Conservation (phyloP, 2,113 vertebrate genomes). For the Reinhardtius hippoglossoides region DNA sequence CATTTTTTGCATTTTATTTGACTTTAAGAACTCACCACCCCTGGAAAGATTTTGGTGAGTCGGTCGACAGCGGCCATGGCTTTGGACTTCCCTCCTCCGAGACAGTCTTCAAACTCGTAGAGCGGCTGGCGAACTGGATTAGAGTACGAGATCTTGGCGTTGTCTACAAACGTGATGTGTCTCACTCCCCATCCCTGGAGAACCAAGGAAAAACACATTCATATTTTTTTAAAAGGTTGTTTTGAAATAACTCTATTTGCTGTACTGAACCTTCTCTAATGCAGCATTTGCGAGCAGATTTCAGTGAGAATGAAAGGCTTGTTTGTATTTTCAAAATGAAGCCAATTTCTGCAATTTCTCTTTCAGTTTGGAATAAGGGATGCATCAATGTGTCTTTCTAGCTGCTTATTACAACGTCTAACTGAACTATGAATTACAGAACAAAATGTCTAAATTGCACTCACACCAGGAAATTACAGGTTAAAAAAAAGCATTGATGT, state of each 20-base stretch:
- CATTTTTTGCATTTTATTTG: not conserved
- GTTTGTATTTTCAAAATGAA: too few species aligned
- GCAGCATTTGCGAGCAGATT: not conserved
- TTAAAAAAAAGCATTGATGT: too few species aligned
- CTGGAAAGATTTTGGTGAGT: slow-evolving; percentile 95
- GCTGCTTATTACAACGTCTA: too few species aligned
- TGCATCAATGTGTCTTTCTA: too few species aligned
- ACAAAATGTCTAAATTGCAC: too few species aligned
- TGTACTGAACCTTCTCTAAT: not conserved
- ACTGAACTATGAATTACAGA: too few species aligned
- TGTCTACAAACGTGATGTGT: slow-evolving; percentile 97
- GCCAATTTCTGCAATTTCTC: too few species aligned
- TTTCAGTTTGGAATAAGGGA: too few species aligned
- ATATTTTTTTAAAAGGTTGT: not conserved
- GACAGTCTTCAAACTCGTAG: slow-evolving; percentile 97
- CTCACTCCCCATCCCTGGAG: slow-evolving; percentile 96
- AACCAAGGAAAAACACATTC: slow-evolving; percentile 8
- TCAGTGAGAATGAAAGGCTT: too few species aligned
- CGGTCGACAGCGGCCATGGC: slow-evolving; percentile 91
- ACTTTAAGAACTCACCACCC: slow-evolving; percentile 86
- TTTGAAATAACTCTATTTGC: not conserved
- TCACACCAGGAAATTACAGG: too few species aligned
- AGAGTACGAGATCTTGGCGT: slow-evolving; percentile 97
- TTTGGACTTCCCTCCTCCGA: slow-evolving; percentile 91
- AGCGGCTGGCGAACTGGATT: slow-evolving; percentile 97